These are phyloP conservation scores for Sigmodon hispidus DNA, from an alignment of 2,113 vertebrate genomes.

Conservation along the genomic window DNA sequence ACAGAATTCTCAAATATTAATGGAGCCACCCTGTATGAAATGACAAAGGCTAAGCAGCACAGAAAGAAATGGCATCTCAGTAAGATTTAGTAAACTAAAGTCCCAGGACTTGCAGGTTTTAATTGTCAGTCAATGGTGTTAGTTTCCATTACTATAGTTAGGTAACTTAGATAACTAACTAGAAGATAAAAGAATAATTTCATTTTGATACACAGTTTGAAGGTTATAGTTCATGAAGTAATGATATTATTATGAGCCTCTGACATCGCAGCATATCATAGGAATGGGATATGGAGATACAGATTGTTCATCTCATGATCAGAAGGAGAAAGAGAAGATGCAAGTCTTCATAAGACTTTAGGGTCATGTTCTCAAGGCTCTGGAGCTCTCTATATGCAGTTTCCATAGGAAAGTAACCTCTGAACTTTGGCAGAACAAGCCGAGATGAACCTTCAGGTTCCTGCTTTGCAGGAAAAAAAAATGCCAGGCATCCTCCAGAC, in stretches of 20 bases:
- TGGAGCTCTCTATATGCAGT: neutral
- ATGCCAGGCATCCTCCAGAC: too few species aligned
- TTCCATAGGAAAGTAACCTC: too few species aligned
- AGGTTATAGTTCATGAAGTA: neutral
- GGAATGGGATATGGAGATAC: neutral
- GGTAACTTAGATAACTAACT: neutral
- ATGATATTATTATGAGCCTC: neutral
- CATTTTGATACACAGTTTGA: neutral
- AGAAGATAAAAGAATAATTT: neutral
- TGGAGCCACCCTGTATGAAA: neutral
- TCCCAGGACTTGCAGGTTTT: neutral
- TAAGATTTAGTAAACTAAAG: neutral
- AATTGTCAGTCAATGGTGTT: neutral
- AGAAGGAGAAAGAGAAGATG: neutral
- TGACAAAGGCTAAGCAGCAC: neutral
- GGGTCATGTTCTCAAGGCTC: too few species aligned
- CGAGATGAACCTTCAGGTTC: too few species aligned
- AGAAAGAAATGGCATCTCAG: neutral
- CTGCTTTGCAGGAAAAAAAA: too few species aligned
- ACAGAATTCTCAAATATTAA: neutral
- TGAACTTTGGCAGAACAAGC: too few species aligned
- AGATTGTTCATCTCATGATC: neutral
- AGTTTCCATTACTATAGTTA: neutral
- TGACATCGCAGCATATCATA: neutral
- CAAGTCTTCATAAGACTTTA: neutral